Evolutionary conservation across 2,888 invertebrate genomes (phyloP), one percentile per base, ranked within the genome.

Genomic region (Drosophila phalerata): DNA sequence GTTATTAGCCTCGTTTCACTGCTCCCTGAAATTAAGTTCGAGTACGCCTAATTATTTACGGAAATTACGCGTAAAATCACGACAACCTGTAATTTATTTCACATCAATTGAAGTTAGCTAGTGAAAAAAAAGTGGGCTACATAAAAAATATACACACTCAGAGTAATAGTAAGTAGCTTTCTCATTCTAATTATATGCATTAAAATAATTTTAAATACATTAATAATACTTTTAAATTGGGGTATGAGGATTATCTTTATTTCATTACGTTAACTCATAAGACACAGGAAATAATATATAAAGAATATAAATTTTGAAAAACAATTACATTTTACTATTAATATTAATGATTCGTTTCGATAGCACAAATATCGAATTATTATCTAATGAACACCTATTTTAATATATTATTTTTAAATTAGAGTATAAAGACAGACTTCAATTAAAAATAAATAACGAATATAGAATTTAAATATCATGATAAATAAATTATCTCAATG

Each of bases 61-160:
- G 90, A 88, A 88, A 90, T 89, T 89, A 77, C 70, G 84, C 80
- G 76, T 85, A 80, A 90, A 90, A 83, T 79, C 90, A 87, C 83
- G 88, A 52, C 76, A 89, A 72, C 72, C 69, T 61, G 89, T 73
- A 77, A 85, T 85, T 85, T 85, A 75, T 74, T 84, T 84, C 87
- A 65, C 89, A 76, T 84, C 81, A 85, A 84, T 77, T 86, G 73
- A 72, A 78, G 71, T 67, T 68, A 45, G 42, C 37, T 32, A 13
- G 22, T 22, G n/a, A 32, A 48, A 32, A 13, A 9, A 10, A 19
- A 32, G 1, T 32, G 4, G 17, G 17, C 5, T 11, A 1, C 13
- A 30, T 1, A 17, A 22, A 13, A 32, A 43, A 19, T 19, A n/a
- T 5, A 15, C 9, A 19, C 55, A 32, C 19, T 22, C 13, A 13